Conservation (phyloP, 2,797 vertebrate species). For the Anableps anableps region DNA sequence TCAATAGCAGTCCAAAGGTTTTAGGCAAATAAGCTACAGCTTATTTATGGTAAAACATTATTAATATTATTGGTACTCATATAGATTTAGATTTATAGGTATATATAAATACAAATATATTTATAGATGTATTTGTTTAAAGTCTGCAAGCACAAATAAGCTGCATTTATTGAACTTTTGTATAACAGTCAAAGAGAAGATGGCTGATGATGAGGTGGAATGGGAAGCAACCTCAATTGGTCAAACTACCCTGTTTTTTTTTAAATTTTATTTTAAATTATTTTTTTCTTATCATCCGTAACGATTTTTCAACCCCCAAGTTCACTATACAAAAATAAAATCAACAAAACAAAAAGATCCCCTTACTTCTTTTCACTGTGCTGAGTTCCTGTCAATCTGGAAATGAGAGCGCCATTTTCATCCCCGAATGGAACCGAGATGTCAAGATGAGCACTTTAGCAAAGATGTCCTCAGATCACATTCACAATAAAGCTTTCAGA, state of each 20-base stretch:
- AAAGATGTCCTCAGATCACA: conserved; percentile 93
- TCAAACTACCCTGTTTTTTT: conserved; percentile 83
- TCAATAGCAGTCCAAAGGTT: conserved; percentile 89
- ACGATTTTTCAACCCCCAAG: conserved; percentile 66
- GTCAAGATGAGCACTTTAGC: conserved; percentile 87
- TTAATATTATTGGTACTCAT: conserved; percentile 87
- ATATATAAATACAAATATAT: conserved; percentile 84
- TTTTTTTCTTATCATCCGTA: conserved; percentile 40
- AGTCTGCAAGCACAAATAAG: conserved; percentile 90
- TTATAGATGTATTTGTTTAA: conserved; percentile 85
- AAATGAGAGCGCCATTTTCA: conserved; percentile 74
- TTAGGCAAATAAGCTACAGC: conserved; percentile 90
- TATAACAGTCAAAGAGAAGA: conserved; percentile 89
- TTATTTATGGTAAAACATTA: conserved; percentile 89
- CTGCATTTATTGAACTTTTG: conserved; percentile 89
- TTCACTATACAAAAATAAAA: conserved; percentile 40
- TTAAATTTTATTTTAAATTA: conserved; percentile 19
- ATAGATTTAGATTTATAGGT: conserved; percentile 85
- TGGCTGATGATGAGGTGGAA: conserved; percentile 85
- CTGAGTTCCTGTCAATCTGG: conserved; percentile 73
- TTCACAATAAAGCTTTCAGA: conserved; percentile 92
- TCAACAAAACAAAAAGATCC: conserved; percentile 60
- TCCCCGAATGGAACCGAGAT: conserved; percentile 77
- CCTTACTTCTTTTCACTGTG: conserved; percentile 75
- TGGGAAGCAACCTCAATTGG: conserved; percentile 81